These are phyloP conservation scores for Heterocephalus glaber DNA, from an alignment of 2,113 vertebrate genomes.

Conservation along the genomic window DNA sequence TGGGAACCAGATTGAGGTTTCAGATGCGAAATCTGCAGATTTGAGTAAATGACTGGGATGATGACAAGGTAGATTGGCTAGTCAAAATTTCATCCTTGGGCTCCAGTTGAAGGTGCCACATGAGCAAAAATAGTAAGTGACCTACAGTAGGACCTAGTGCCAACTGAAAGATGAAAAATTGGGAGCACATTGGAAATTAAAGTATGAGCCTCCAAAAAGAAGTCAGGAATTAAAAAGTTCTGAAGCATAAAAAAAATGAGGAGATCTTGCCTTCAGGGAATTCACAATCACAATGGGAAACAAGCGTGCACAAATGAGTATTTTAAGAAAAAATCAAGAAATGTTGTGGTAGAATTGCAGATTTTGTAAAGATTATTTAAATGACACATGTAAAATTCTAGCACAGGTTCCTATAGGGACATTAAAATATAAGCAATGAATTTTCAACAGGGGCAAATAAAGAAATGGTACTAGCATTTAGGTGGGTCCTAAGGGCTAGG, in stretches of 20 bases:
- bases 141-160: neutral
- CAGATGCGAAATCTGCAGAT: neutral
- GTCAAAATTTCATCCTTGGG: neutral
- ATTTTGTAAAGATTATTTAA: neutral
- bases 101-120: rapidly evolving
- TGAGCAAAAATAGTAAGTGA: neutral
- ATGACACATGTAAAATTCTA: neutral
- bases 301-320: neutral
- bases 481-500: neutral
- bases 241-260: neutral
- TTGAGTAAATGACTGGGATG: neutral
- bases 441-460: neutral
- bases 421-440: neutral
- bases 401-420: neutral
- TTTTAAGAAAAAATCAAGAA: neutral
- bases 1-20: neutral
- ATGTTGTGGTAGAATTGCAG: neutral
- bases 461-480: neutral
- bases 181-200: neutral
- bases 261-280: neutral
- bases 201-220: neutral
- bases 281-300: neutral
- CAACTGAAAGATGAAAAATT: neutral
- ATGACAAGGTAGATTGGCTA: neutral
- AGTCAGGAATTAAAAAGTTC: neutral